Evolutionary conservation across 2,113 vertebrate genomes (phyloP).

Genomic region (Clinocottus analis): DNA sequence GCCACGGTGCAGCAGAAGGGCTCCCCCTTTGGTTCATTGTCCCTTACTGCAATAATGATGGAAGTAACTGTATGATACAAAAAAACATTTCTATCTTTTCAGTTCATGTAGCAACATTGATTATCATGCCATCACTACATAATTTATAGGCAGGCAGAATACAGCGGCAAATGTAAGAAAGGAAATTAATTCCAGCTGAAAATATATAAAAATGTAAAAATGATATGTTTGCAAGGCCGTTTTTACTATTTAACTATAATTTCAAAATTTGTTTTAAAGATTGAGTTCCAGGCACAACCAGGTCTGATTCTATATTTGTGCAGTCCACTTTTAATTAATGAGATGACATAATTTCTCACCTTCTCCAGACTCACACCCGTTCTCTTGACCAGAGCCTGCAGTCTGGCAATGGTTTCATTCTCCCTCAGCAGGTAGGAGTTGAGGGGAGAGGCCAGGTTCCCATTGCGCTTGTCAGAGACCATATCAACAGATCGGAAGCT

Average conservation of each 20-base stretch:
- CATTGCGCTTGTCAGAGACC: slow-evolving; percentile 95
- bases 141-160: background rate
- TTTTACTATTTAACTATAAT: slow-evolving; percentile 1
- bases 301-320: background rate
- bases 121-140: background rate
- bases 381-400: slow-evolving; percentile 97
- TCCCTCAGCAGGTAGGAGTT: slow-evolving; percentile 95
- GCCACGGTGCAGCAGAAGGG: background rate
- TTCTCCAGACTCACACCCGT: slow-evolving; percentile 96
- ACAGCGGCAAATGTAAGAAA: background rate
- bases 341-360: slow-evolving; percentile 78
- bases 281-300: background rate
- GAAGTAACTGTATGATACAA: background rate
- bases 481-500: slow-evolving; percentile 88
- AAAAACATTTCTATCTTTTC: background rate
- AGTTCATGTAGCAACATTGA: background rate
- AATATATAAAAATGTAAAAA: background rate
- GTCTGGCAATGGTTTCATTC: slow-evolving; percentile 94
- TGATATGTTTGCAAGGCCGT: background rate
- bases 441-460: slow-evolving; percentile 92
- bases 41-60: background rate
- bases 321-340: background rate
- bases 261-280: background rate
- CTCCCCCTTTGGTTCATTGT: slow-evolving; percentile 31
- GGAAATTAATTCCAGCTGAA: background rate